Evolutionary conservation across 2,888 invertebrate genomes (phyloP), one percentile per base, ranked within the genome.

Genomic region (Caenorhabditis sp.): DNA sequence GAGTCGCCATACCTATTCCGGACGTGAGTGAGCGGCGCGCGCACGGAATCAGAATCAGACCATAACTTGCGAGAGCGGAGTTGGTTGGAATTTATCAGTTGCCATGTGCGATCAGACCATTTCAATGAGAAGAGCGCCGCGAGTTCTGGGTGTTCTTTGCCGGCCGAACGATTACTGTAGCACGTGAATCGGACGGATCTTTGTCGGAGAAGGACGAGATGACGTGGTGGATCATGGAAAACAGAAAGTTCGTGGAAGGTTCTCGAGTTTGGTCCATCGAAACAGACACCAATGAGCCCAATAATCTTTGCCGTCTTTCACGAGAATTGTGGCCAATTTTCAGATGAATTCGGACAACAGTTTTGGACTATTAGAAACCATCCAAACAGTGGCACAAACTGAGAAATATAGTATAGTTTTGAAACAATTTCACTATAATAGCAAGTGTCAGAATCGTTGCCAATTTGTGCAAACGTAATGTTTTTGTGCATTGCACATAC

Each of bases 81-180:
- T n/a, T n/a, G n/a, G 39, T n/a, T 32, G 15, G 27, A 50, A 46
- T 46, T 48, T 62, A 62, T 62, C 62, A 62, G 62, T 30, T 11
- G n/a, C 48, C 50, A 50, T 61, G 52, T 48, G 48, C 50, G 62
- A 52, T 62, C 62, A 62, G 62, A 62, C 62, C 62, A 62, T 62
- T 62, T 62, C 17, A 1, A 15, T 46, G 20, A 22, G 24, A 26
- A 13, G n/a, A 35, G 35, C 13, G 11, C 9, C 35, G 35, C 11
- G 35, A 13, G 11, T 35, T 35, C 37, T 43, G 56, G 11, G 56
- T 43, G 56, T 56, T 56, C 56, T 56, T 30, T 43, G 41, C 8
- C 13, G 32, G n/a, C n/a, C n/a, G n/a, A n/a, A n/a, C n/a, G n/a
- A n/a, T n/a, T n/a, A n/a, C n/a, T n/a, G n/a, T n/a, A n/a, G n/a